phyloP scores from a whole-genome alignment of 2,888 invertebrate species.

The Dolomedes plantarius region DNA sequence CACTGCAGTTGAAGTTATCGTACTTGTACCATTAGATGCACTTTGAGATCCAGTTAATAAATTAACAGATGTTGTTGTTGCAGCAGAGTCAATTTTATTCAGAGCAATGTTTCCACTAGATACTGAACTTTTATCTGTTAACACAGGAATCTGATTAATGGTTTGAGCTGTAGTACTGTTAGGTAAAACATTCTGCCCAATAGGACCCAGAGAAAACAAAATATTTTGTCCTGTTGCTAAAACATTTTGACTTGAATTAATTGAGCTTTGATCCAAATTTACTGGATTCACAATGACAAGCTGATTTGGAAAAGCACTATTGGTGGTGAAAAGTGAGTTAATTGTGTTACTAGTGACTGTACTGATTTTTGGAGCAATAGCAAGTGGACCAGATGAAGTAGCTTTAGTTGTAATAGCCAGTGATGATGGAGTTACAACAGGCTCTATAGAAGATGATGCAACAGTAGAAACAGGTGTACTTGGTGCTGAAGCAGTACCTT shows the following conservation, averaged over 20 bases:
- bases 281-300: neutral
- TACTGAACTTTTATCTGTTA: neutral
- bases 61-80: neutral
- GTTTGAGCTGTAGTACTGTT: neutral
- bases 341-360: neutral
- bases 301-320: neutral
- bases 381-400: neutral
- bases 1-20: neutral
- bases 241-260: neutral
- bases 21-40: neutral
- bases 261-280: neutral
- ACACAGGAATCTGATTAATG: neutral
- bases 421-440: neutral
- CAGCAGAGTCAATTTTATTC: neutral
- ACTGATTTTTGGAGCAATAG: neutral
- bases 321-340: neutral
- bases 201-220: neutral
- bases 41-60: neutral
- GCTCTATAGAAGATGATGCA: neutral
- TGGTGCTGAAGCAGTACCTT: neutral
- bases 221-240: conserved; percentile 2
- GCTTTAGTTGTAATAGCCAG: neutral
- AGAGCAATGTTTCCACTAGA: neutral
- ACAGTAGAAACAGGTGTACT: neutral
- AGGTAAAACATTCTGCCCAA: neutral